Evolutionary conservation across 2,113 vertebrate genomes (phyloP).

Genomic region (Dolichallabes microphthalmus): DNA sequence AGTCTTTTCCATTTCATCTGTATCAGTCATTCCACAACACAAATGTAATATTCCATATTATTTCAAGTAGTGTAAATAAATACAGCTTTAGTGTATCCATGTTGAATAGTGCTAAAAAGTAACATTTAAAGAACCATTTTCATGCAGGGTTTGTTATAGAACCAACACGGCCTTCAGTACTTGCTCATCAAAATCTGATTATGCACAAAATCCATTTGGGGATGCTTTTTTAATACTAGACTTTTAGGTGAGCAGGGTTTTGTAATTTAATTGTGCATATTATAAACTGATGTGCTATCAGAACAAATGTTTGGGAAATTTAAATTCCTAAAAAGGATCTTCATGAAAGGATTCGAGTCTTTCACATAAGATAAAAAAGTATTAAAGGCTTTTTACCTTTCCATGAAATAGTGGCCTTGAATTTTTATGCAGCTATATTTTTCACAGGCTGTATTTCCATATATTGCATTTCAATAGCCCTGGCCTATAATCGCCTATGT

Average conservation of each 20-base stretch:
- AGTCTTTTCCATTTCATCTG: not conserved
- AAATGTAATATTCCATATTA: not conserved
- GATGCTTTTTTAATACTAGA: conserved; percentile 17
- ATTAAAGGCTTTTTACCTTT: not conserved
- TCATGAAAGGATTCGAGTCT: conserved; percentile 7
- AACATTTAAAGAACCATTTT: not conserved
- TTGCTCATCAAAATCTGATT: conserved; percentile 21
- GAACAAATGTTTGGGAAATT: conserved; percentile 22
- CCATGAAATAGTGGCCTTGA: not conserved
- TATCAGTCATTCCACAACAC: not conserved
- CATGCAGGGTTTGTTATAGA: not conserved
- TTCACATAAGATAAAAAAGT: conserved; percentile 16
- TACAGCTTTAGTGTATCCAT: not conserved
- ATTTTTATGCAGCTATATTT: not conserved
- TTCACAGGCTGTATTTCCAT: conserved; percentile 15
- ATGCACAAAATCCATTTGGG: conserved; percentile 8
- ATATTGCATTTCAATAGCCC: conserved; percentile 26
- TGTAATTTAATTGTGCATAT: conserved; percentile 15
- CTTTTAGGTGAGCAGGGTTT: not conserved
- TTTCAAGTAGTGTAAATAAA: not conserved
- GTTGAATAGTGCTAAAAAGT: not conserved
- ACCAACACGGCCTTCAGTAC: not conserved
- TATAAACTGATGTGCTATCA: conserved; percentile 13
- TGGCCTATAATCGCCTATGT: not conserved
- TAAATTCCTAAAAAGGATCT: conserved; percentile 13